Conservation (phyloP, 2,797 vertebrate species). For the Avahi laniger region DNA sequence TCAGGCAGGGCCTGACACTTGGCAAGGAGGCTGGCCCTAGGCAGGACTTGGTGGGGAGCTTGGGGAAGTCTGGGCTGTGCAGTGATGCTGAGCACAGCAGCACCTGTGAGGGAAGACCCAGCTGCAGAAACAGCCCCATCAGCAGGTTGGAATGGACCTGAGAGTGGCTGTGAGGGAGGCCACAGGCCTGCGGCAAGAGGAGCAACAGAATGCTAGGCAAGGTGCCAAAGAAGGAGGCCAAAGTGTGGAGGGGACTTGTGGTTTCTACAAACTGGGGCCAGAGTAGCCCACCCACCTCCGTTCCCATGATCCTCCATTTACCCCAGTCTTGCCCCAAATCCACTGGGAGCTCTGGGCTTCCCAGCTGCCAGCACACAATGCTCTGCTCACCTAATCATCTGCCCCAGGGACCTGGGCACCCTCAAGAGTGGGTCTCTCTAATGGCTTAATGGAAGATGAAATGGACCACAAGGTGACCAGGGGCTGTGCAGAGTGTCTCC, state of each 20-base stretch:
- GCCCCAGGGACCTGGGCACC: not conserved
- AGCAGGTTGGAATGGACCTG: not conserved
- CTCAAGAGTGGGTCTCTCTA: not conserved
- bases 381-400: not conserved
- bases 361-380: not conserved
- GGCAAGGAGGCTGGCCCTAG: not conserved
- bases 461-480: not conserved
- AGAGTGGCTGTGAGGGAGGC: not conserved
- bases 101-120: not conserved
- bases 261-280: not conserved
- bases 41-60: not conserved
- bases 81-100: not conserved
- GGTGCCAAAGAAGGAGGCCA: not conserved
- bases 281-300: accelerated
- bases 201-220: not conserved
- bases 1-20: not conserved
- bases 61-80: not conserved
- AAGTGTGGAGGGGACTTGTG: not conserved
- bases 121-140: not conserved
- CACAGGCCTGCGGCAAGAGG: not conserved
- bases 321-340: not conserved
- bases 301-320: not conserved
- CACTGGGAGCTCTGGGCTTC: not conserved
- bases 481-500: not conserved
- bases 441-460: not conserved